A percentile compares a stretch with the other conserved stretches of the same genome.
phyloP scores from a whole-genome alignment of 2,888 invertebrate species.

The Mimachlamys varia region DNA sequence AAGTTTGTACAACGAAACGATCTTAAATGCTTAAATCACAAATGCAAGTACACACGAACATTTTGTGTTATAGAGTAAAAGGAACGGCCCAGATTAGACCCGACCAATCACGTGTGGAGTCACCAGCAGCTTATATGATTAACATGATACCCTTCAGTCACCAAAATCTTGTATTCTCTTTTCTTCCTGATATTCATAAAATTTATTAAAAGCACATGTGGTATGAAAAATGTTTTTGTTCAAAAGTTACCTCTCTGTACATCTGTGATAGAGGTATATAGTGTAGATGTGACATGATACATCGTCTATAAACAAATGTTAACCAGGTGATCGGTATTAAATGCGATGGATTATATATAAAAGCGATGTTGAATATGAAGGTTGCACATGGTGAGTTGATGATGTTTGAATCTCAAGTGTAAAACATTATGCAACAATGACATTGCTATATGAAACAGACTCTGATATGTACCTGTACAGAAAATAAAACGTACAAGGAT shows the following conservation, averaged over 20 bases:
- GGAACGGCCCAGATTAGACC: not conserved
- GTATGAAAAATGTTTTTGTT: slow-evolving; percentile 11
- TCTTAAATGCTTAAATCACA: no score
- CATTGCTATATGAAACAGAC: not conserved
- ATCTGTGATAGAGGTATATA: not conserved
- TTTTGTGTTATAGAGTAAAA: no score
- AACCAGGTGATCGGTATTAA: not conserved
- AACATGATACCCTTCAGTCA: not conserved
- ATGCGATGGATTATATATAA: not conserved
- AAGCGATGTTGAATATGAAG: not conserved
- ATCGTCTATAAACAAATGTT: not conserved
- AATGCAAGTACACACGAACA: no score
- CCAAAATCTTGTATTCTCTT: not conserved
- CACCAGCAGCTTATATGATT: not conserved
- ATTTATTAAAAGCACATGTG: slow-evolving; percentile 2
- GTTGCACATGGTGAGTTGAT: not conserved
- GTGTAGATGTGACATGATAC: not conserved
- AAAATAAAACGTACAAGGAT: no score
- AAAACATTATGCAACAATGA: not conserved
- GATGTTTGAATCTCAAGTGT: not conserved
- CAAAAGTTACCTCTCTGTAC: not conserved
- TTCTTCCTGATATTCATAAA: not conserved
- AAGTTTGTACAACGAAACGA: no score
- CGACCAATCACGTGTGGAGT: not conserved
- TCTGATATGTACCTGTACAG: not conserved